phyloP scores from a whole-genome alignment of 2,113 vertebrate genomes.

The Sebastes schlegelii region DNA sequence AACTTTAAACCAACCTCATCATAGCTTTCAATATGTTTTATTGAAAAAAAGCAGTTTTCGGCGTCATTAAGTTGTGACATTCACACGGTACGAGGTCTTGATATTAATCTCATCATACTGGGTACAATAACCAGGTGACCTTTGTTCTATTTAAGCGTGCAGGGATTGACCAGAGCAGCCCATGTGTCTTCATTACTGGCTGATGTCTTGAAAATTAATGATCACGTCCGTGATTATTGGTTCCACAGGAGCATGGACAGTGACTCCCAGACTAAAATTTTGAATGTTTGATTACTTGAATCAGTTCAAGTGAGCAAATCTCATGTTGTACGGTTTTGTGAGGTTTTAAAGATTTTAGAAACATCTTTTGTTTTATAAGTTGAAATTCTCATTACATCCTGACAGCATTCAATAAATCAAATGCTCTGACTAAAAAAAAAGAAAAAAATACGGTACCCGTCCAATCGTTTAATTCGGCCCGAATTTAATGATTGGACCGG shows the following conservation, averaged over 20 bases:
- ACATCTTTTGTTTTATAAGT: no score
- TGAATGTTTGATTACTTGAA: background rate
- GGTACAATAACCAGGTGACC: constrained; percentile 22
- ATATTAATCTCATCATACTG: constrained; percentile 37
- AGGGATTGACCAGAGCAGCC: constrained; percentile 5
- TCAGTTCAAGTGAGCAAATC: background rate
- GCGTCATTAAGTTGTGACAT: constrained; percentile 19
- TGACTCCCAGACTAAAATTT: background rate
- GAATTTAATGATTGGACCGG: no score
- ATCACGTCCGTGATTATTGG: constrained; percentile 17
- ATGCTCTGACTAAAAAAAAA: no score
- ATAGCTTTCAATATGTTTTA: background rate
- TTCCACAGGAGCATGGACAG: constrained; percentile 10
- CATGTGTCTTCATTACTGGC: constrained; percentile 53
- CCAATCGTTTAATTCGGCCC: no score
- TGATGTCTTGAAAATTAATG: constrained; percentile 29
- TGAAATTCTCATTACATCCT: no score
- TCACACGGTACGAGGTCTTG: constrained; percentile 16
- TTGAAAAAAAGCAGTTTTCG: background rate
- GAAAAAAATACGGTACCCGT: no score
- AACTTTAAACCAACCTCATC: background rate
- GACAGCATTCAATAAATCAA: no score
- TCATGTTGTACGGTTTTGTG: background rate
- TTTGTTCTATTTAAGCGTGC: constrained; percentile 42
- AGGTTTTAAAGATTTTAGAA: background rate